A percentile compares a stretch with the other conserved stretches of the same genome.
phyloP scores from a whole-genome alignment of 1,140 invertebrate genomes.

The Drosophila serrata region DNA sequence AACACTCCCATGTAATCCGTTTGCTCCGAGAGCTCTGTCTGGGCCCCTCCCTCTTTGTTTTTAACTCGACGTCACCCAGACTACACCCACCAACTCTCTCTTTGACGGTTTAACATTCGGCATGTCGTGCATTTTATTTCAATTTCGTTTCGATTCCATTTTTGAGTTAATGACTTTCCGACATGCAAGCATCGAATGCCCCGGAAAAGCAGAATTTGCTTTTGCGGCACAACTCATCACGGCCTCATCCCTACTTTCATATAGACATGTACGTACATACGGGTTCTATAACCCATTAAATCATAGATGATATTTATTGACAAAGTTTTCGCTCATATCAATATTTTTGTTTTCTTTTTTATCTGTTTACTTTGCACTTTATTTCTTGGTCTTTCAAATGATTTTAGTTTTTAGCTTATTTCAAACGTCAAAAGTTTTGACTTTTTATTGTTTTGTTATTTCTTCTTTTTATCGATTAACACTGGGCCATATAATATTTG shows the following conservation, averaged over 20 bases:
- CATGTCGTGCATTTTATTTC: conserved; percentile 75
- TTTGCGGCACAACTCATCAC: conserved; percentile 9
- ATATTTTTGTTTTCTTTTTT: conserved; percentile 55
- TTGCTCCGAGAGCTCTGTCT: conserved; percentile 27
- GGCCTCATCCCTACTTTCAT: conserved; percentile 1
- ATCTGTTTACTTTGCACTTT: conserved; percentile 30
- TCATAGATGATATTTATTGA: conserved; percentile 72
- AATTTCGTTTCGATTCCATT: conserved; percentile 79
- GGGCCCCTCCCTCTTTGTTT: conserved; percentile 2
- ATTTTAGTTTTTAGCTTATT: conserved; percentile 11
- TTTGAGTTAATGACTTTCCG: conserved; percentile 73
- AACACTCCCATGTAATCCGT: conserved; percentile 68
- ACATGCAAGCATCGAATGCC: conserved; percentile 68
- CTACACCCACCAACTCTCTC: conserved; percentile 14
- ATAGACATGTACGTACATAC: conserved; percentile 19
- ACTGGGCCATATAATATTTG: conserved; percentile 5
- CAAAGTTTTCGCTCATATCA: conserved; percentile 69
- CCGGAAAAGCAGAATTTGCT: conserved; percentile 19
- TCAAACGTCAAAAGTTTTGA: conserved; percentile 37
- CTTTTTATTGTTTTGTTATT: conserved; percentile 10
- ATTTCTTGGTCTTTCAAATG: conserved; percentile 23
- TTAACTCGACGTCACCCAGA: conserved; percentile 2
- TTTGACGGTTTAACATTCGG: conserved; percentile 44
- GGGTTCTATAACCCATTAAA: conserved; percentile 46
- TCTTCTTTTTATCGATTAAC: conserved; percentile 18